Evolutionary conservation across 37 sponge, comb jelly and placozoan species (phyloP), one percentile per base, ranked within the genome.

Genomic region (Beroe ovata): DNA sequence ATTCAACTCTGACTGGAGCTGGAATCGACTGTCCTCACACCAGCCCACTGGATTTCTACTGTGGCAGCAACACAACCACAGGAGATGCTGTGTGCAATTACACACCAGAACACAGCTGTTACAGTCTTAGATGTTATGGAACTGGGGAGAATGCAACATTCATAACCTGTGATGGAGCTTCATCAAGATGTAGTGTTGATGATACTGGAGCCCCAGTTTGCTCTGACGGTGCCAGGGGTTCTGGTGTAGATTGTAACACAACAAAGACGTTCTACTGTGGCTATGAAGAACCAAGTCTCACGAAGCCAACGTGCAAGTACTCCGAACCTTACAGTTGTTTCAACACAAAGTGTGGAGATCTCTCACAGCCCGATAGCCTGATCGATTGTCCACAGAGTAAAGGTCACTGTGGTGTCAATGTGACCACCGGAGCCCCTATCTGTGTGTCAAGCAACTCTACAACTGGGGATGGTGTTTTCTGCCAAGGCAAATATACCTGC

Each of bases 291-390:
- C 1, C 16, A 34, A 33, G 30, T 16, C 69, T 30, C 32, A 29
- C 30, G 18, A 30, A 25, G 25, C 32, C 69, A 14, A 14, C 69
- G 29, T 77, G 84, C 33, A 11, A 0, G 28, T 77, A 77, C 84
- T 26, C 84, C 6, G 4, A 39, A 4, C 42, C 54, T 21, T 66
- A 66, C 69, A 4, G 2, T 16, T 77, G 84, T 26, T 77, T 32
- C 28, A 77, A 77, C 22, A 40, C 54, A 42, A 77, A 77, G 84
- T 77, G 84, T 39, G 84, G 84, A n/a, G 54, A 21, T 14, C 26
- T 16, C 0, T 30, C 26, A 20, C 20, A 42, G n/a, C 11, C 84
- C 28, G 54, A 77, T 19, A 4, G 28, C 84, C 41, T 40, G n/a
- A 36, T 77, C 1, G 84, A 40, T 22, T 77, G 84, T 36, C 26